Evolutionary conservation across 2,113 vertebrate genomes (phyloP), one percentile per base, ranked within the genome.

Genomic region (Carassius auratus): DNA sequence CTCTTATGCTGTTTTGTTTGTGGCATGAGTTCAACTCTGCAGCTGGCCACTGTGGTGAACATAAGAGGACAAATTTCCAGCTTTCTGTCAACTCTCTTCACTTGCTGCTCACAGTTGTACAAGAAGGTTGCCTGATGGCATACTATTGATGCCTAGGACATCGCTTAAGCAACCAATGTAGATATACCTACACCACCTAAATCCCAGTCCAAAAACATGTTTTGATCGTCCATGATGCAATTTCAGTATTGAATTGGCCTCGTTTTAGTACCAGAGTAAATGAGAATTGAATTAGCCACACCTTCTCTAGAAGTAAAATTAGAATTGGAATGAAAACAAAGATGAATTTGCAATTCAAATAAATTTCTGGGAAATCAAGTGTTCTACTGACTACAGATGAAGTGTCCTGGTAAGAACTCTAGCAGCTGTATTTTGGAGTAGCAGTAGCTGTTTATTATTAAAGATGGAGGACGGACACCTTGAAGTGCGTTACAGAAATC

Each of bases 41-140:
- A 19, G 42, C 23, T 69, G 62, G 61, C 21, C 79, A 81, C 42
- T 4, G 15, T 52, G 26, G 13, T 66, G 42, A 50, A 66, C 78
- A 19, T 48, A 66, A 66, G 26, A 71, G 19, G 14, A 48, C 21
- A 42, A 15, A 82, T 82, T 82, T 71, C 64, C 26, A 69, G 45
- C 23, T 71, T 68, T 82, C 62, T 55, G 61, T 64, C 6, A 64
- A 13, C 57, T 62, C n/a, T 80, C 78, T 82, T 82, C 64, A 69
- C 45, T 81, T 48, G 59, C 55, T 61, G 8, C 9, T 59, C 76
- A 59, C 36, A 5, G n/a, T 62, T 80, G n/a, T 5, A 10, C 21
- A 80, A 14, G 36, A 64, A 42, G 61, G 36, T 79, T 13, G 4
- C 57, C 10, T 15, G 17, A 4, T 33, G 42, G 7, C n/a, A 23